Base-by-base conservation (phyloP, 2,888 invertebrate genomes). In the Scotopteryx bipunctaria region DNA sequence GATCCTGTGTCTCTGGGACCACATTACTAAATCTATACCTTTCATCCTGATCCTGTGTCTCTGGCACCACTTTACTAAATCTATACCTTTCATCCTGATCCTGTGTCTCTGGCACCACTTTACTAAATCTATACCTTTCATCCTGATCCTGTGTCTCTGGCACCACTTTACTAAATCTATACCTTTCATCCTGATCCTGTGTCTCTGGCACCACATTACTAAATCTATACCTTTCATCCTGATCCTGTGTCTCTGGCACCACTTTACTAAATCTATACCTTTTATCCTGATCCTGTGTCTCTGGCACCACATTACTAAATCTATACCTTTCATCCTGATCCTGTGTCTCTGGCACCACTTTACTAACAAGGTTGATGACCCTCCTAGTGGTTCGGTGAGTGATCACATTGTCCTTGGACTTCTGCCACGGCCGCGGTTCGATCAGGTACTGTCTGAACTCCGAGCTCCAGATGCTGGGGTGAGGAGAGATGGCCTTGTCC, bases 381-480 rank as follows among this genome's bases (percentile, higher is more conserved):
- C 83, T 85, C 57, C 77, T 81, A 59, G 66, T 71, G 0, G 71
- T 53, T 29, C 83, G 74, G 8, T 0, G 79, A 76, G 2, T 62
- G 63, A 0, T 80, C 0, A 72, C 72, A 2, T 84, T 78, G 1
- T 57, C 31, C 31, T 68, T 76, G 0, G 66, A 63, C 51, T 83
- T 86, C 56, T 58, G 61, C 89, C 89, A 90, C 0, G 88, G 88
- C 1, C 55, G 55, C 0, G 57, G 4, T 0, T 83, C 75, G 0
- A 58, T 25, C 0, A 86, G 40, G 52, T 85, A 59, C 1, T 66
- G 45, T 3, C 31, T 58, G 55, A 79, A 91, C 3, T 73, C 74
- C 8, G 63, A 57, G 2, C 69, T 75, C 92, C 92, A 92, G 21
- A 92, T 91, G 58, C 89, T 91, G 0, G 87, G 86, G 45, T 91